Percentiles rank a stretch among this genome's conserved stretches.
Conservation (phyloP, 1,140 invertebrate species). For the Drosophila mayri region DNA sequence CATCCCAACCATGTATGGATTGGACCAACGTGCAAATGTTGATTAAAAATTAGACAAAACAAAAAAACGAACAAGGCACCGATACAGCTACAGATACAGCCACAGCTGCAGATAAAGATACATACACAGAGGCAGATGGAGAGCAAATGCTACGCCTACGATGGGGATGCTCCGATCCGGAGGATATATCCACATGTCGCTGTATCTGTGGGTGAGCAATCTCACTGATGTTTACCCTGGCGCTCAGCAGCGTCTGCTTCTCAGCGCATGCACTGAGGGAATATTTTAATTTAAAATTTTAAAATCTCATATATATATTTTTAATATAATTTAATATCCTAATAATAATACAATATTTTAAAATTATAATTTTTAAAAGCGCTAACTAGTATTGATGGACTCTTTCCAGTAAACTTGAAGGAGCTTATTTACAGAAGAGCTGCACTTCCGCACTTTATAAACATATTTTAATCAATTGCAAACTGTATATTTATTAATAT, state of each 20-base stretch:
- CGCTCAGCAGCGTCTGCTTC: slow-evolving; percentile 49
- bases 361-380: too few species aligned
- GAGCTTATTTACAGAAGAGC: not conserved
- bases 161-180: slow-evolving; percentile 64
- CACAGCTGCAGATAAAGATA: slow-evolving; percentile 33
- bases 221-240: slow-evolving; percentile 69
- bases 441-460: not conserved
- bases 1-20: slow-evolving; percentile 80
- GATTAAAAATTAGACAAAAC: slow-evolving; percentile 83
- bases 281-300: too few species aligned
- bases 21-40: slow-evolving; percentile 82
- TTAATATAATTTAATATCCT: not conserved
- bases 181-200: slow-evolving; percentile 44
- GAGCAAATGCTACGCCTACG: slow-evolving; percentile 64
- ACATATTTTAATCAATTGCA: too few species aligned
- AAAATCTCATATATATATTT: too few species aligned
- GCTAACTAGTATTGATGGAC: too few species aligned
- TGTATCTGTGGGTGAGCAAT: slow-evolving; percentile 57
- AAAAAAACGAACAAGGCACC: slow-evolving; percentile 46
- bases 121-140: slow-evolving; percentile 26
- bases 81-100: slow-evolving; percentile 10
- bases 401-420: not conserved
- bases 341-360: not conserved
- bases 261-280: slow-evolving; percentile 20
- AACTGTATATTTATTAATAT: too few species aligned